phyloP scores from a whole-genome alignment of 2,113 vertebrate species.

The Aegotheles bennettii region DNA sequence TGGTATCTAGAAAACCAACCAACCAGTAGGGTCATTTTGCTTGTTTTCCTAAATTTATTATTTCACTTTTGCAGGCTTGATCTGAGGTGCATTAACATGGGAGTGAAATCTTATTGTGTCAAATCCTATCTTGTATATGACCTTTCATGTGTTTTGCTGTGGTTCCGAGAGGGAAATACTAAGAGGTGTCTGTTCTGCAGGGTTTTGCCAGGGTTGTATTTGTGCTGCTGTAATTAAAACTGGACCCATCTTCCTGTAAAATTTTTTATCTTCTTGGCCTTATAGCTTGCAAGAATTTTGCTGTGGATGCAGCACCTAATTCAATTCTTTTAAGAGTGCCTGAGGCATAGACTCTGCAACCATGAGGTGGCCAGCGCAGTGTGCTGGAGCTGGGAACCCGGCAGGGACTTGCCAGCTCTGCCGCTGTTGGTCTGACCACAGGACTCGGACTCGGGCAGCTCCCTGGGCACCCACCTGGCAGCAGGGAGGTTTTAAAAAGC shows the following conservation, averaged over 20 bases:
- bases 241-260: not conserved
- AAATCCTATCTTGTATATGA: slow-evolving; percentile 73
- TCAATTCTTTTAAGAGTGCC: not conserved
- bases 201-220: not conserved
- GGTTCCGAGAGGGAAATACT: slow-evolving; percentile 32
- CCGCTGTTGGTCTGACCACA: rapidly evolving
- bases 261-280: not conserved
- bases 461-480: not conserved
- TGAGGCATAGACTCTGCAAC: not conserved
- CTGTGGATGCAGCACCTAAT: not conserved
- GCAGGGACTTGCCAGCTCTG: not conserved
- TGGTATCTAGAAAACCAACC: slow-evolving; percentile 83
- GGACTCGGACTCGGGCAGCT: not conserved
- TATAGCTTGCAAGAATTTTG: not conserved
- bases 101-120: slow-evolving; percentile 72
- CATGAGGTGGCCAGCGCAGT: rapidly evolving
- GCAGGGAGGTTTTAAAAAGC: not conserved
- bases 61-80: slow-evolving; percentile 74
- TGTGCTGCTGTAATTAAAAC: slow-evolving; percentile 9
- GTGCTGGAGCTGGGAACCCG: not conserved
- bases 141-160: slow-evolving; percentile 67
- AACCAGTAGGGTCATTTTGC: slow-evolving; percentile 84
- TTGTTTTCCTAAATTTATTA: slow-evolving; percentile 86
- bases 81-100: slow-evolving; percentile 75
- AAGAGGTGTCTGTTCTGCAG: slow-evolving; percentile 5